phyloP scores from a whole-genome alignment of 2,888 invertebrate genomes.

The Lasioglossum calceatum region DNA sequence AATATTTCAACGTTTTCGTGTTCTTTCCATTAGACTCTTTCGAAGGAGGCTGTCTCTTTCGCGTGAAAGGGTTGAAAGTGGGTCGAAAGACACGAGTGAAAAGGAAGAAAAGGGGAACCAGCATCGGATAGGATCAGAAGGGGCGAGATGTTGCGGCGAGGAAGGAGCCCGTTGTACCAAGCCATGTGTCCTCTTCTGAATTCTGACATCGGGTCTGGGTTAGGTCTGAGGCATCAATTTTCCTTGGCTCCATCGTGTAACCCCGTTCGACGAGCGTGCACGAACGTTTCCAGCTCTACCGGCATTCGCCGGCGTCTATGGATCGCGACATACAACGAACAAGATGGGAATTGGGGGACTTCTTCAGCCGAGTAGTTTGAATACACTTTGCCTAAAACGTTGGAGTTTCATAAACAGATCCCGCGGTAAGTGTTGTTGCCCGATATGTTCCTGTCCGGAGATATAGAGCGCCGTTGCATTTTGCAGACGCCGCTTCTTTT shows the following conservation, averaged over 20 bases:
- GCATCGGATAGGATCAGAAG: slow-evolving; percentile 22
- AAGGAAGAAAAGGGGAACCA: not conserved
- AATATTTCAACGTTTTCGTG: not conserved
- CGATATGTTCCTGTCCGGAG: slow-evolving; percentile 39
- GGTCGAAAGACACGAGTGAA: slow-evolving; percentile 29
- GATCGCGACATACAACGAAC: slow-evolving; percentile 65
- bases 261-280: slow-evolving; percentile 66
- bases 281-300: slow-evolving; percentile 64
- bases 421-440: slow-evolving; percentile 56
- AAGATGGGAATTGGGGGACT: slow-evolving; percentile 68
- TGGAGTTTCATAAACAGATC: slow-evolving; percentile 62
- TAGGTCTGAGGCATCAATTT: slow-evolving; percentile 69
- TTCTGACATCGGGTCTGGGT: slow-evolving; percentile 56
- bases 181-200: slow-evolving; percentile 48
- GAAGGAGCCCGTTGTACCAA: slow-evolving; percentile 25
- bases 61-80: slow-evolving; percentile 15
- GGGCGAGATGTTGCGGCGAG: slow-evolving; percentile 40
- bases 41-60: not conserved
- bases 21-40: not conserved
- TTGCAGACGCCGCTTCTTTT: slow-evolving; percentile 46
- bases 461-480: slow-evolving; percentile 42
- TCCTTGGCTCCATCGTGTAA: slow-evolving; percentile 62
- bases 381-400: slow-evolving; percentile 70
- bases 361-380: slow-evolving; percentile 67
- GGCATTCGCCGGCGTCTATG: slow-evolving; percentile 65